Evolutionary conservation across 2,888 invertebrate genomes (phyloP).

Genomic region (Drosophila lacicola): DNA sequence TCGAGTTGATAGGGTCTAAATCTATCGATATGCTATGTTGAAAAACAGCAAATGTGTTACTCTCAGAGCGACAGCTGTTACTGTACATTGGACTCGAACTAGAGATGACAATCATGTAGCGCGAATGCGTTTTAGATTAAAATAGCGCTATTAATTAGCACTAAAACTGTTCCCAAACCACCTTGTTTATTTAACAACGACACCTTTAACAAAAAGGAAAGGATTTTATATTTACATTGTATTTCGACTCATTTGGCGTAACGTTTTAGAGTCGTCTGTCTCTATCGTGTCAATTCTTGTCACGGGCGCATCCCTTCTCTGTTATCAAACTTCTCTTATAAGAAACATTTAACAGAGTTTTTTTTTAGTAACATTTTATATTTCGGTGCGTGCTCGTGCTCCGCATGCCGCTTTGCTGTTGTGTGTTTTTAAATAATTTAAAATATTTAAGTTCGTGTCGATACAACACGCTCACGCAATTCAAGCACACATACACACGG

Average conservation of each 20-base stretch:
- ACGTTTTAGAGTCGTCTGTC: constrained; percentile 1
- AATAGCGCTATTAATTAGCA: background rate
- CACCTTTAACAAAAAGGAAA: background rate
- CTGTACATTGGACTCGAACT: constrained; percentile 7
- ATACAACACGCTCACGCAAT: constrained; percentile 29
- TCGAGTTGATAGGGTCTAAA: constrained; percentile 15
- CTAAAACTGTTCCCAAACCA: background rate
- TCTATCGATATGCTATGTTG: constrained; percentile 12
- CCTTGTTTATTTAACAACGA: background rate
- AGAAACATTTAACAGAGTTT: constrained; percentile 49
- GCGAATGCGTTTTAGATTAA: background rate
- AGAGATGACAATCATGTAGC: constrained; percentile 12
- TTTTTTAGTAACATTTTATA: constrained; percentile 55
- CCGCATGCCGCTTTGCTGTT: constrained; percentile 36
- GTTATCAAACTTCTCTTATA: constrained; percentile 46
- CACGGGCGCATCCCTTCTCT: constrained; percentile 43
- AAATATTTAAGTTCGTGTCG: constrained; percentile 36
- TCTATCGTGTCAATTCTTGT: constrained; percentile 6
- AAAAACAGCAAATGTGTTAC: constrained; percentile 3
- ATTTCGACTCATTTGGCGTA: background rate
- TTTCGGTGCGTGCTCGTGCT: constrained; percentile 50
- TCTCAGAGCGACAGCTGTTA: constrained; percentile 6
- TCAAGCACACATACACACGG: constrained; percentile 21
- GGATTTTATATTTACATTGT: background rate
- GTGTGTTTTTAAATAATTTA: constrained; percentile 41